These are phyloP conservation scores for Chamaetylas fuelleborni DNA, from an alignment of 2,113 vertebrate genomes.

Conservation along the genomic window DNA sequence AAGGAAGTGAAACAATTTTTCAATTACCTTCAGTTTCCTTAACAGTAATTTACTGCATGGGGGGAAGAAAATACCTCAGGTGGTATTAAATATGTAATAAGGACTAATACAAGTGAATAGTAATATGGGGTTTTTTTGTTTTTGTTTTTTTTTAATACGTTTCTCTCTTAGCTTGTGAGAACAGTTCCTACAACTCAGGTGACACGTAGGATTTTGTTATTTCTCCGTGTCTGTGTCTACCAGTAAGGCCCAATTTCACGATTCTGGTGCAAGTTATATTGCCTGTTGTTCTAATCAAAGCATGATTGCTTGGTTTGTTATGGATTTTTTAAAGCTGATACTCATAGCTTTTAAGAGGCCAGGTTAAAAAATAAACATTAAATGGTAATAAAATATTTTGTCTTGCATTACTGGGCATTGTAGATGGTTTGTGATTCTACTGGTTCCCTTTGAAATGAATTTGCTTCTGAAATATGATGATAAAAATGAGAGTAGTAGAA, in stretches of 20 bases:
- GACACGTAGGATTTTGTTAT: not conserved
- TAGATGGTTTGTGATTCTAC: not conserved
- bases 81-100: not conserved
- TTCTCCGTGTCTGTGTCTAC: not conserved
- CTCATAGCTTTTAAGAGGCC: not conserved
- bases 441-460: not conserved
- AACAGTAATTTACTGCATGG: not conserved
- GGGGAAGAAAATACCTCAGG: not conserved
- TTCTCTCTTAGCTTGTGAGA: not conserved
- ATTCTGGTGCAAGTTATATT: not conserved
- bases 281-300: not conserved
- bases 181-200: not conserved
- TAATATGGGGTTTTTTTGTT: not conserved
- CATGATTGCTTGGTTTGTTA: not conserved
- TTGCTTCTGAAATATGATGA: not conserved
- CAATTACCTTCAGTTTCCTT: constrained; percentile 23
- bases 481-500: not conserved
- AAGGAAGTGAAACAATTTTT: constrained; percentile 18
- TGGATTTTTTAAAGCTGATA: not conserved
- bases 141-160: not conserved
- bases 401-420: not conserved
- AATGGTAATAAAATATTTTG: not conserved
- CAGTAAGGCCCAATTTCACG: not conserved
- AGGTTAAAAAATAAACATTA: not conserved
- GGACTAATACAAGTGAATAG: not conserved